Evolutionary conservation across 2,113 vertebrate species (phyloP), one percentile per base, ranked within the genome.

Genomic region (Onychostruthus taczanowskii): DNA sequence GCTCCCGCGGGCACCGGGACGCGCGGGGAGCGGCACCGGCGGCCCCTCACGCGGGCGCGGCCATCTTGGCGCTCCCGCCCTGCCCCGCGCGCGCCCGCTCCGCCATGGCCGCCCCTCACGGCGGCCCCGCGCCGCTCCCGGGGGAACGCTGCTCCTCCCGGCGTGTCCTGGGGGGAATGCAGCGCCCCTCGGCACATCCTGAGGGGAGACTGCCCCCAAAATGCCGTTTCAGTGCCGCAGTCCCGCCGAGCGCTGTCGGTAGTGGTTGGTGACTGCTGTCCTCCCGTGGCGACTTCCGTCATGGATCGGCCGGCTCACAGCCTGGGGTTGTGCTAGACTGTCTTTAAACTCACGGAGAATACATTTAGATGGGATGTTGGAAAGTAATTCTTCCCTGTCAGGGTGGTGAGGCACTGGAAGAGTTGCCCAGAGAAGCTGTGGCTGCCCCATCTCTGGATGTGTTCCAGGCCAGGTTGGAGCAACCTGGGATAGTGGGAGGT

Each of bases 21-120:
- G 50, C 64, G 80, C 80, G 61, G 55, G 7, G 23, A 43, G 46
- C 84, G 6, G 37, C 59, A 2, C 58, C 50, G 13, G 49, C 84
- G 4, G 27, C 75, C 55, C 67, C 79, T 95, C 67, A 99, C 97
- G 98, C 46, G 98, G 96, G 97, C 97, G 99, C 98, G 92, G 98
- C 99, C 99, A 99, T 99, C 84, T 99, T 99, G 95, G 7, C 59
- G 94, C 94, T 98, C 98, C 98, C 98, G 96, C 97, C 98, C 96
- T 93, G 96, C 98, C 93, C 95, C 96, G 97, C 98, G 97, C 86
- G 7, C 20, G 56, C 79, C 77, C 80, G 39, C 44, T 11, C 28
- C 17, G 76, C 55, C 31, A 62, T 79, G 85, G 81, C n/a, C 82
- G 88, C 37, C 20, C 20, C 30, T 56, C 24, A 2, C 19, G 43